Conservation (phyloP, 1,140 invertebrate species). For the Vanessa atalanta region DNA sequence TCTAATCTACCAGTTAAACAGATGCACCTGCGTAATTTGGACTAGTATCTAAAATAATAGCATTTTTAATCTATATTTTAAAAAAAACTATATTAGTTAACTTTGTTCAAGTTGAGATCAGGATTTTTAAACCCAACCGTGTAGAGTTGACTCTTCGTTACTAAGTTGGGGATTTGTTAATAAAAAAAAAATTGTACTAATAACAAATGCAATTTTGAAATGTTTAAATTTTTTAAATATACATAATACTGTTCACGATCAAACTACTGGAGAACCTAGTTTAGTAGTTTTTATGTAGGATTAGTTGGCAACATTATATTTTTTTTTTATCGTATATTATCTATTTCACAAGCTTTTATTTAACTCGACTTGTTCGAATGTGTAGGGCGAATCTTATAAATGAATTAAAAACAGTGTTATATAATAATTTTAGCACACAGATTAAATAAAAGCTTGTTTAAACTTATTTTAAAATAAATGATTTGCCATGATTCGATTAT, state of each 20-base stretch:
- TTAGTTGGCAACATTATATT: constrained; percentile 23
- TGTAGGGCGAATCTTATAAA: no score
- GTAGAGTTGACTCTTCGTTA: constrained; percentile 8
- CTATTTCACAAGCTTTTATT: no score
- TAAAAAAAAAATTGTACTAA: constrained; percentile 32
- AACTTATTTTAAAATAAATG: neutral
- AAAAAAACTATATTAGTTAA: constrained; percentile 48
- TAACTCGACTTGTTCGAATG: no score
- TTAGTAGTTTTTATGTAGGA: constrained; percentile 17
- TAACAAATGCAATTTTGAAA: constrained; percentile 40
- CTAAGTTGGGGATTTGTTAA: constrained; percentile 6
- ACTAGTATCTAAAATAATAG: constrained; percentile 27
- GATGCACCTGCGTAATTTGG: constrained; percentile 34
- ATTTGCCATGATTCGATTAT: neutral
- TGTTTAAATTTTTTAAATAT: constrained; percentile 24
- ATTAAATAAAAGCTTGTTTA: no score
- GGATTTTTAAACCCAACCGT: constrained; percentile 33
- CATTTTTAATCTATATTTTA: constrained; percentile 14
- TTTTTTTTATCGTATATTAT: no score
- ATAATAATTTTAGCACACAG: no score
- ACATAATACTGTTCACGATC: constrained; percentile 32
- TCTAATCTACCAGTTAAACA: constrained; percentile 19
- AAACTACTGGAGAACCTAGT: neutral
- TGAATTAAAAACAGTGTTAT: no score
- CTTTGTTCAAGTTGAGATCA: constrained; percentile 51